Percentiles rank a stretch among this genome's conserved stretches.
Evolutionary conservation across 1,140 invertebrate genomes (phyloP).

Genomic region (Caenorhabditis tropicalis): DNA sequence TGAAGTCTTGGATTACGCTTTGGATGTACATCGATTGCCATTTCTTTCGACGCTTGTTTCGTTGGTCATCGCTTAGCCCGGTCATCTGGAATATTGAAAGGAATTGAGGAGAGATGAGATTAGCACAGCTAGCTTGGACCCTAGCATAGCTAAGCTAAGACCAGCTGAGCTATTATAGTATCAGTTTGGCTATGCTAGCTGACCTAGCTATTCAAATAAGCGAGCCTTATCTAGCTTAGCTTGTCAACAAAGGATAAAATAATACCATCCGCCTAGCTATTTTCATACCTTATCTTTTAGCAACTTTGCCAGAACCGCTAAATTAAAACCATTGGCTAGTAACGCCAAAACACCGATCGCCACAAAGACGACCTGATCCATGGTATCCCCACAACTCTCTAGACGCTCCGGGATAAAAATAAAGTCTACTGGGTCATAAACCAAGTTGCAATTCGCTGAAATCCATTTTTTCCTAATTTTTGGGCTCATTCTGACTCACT

Average conservation of each 20-base stretch:
- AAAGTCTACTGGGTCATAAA: background rate
- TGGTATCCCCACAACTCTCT: background rate
- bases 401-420: background rate
- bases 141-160: no score
- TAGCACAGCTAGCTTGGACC: background rate
- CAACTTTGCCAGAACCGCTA: background rate
- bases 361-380: background rate
- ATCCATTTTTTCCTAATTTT: background rate
- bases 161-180: no score
- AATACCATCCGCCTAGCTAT: no score
- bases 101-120: background rate
- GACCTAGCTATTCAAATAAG: no score
- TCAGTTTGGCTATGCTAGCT: no score
- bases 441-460: background rate
- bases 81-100: background rate
- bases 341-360: background rate
- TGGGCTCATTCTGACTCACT: background rate
- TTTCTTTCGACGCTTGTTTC: background rate
- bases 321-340: background rate
- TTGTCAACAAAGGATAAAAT: no score
- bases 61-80: background rate
- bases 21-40: slow-evolving; percentile 14
- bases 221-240: no score
- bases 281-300: slow-evolving; percentile 6
- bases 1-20: slow-evolving; percentile 7